Base-by-base conservation (phyloP, 2,888 invertebrate species). In the Leptinotarsa rubiginosa region DNA sequence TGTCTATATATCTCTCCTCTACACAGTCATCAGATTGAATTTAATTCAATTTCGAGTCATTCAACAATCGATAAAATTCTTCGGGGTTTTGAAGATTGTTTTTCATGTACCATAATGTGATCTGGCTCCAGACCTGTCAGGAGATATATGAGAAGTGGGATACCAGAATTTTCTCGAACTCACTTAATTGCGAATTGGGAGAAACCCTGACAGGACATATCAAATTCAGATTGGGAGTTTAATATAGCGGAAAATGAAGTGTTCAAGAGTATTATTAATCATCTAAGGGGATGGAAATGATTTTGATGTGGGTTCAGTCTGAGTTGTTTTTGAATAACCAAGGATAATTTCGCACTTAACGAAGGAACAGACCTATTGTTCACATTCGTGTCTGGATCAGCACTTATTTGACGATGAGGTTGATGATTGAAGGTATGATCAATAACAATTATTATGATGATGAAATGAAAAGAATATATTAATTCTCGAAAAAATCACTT, bases 181-280 rank as follows among this genome's bases (percentile, higher is more conserved):
- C 4, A 56, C 56, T 56, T 22, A 56, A 56, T 56, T 56, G 22
- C 56, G 20, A 22, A 56, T 56, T 56, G 18, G 7, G 56, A 56
- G 56, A 56, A 56, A 56, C 20, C 56, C 20, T 56, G 56, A 22
- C 56, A 56, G 22, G 56, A 56, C 56, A 56, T 20, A 56, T 56
- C 56, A 56, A 22, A 56, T 22, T 18, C 56, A 56, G 56, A 56
- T 56, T 56, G 20, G 56, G 20, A 22, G 20, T 56, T 56, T 22
- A 56, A 56, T 56, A 56, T 22, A 15, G 13, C 22, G 22, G 15
- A 22, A 56, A 20, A 22, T 56, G 18, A 56, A 20, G 22, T 56
- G 20, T 56, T 56, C 56, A 4, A 13, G 56, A 56, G 20, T 25
- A 22, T 15, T 56, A 56, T 22, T 56, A 56, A 56, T 56, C 56